Evolutionary conservation across 2,113 vertebrate species (phyloP).

Genomic region (Corythoichthys haematopterus): DNA sequence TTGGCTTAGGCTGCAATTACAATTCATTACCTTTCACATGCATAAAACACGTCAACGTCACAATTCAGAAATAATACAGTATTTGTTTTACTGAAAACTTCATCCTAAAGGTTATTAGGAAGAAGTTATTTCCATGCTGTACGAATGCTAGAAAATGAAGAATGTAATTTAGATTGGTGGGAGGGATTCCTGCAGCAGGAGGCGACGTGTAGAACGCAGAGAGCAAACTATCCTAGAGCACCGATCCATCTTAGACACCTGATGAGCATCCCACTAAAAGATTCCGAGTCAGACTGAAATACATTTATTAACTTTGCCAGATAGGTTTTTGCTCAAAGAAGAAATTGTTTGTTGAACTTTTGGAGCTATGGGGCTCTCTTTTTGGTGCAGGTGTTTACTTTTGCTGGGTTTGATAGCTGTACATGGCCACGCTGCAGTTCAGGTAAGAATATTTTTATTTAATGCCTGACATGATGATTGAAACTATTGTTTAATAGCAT

Average conservation of each 20-base stretch:
- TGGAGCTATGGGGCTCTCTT: constrained; percentile 47
- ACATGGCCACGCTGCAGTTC: constrained; percentile 49
- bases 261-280: constrained; percentile 44
- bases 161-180: constrained; percentile 45
- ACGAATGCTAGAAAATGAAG: not conserved
- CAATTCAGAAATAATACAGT: not conserved
- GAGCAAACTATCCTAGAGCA: constrained; percentile 31
- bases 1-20: not conserved
- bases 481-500: not conserved
- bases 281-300: not conserved
- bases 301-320: not conserved
- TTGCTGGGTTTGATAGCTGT: constrained; percentile 62
- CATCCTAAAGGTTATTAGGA: not conserved
- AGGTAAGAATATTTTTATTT: constrained; percentile 48
- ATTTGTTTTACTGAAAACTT: not conserved
- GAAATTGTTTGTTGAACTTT: constrained; percentile 10
- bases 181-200: constrained; percentile 61
- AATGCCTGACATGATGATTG: too few relatives aligned
- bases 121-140: not conserved
- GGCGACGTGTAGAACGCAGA: constrained; percentile 38
- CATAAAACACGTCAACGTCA: not conserved
- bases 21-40: not conserved
- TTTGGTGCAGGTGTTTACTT: constrained; percentile 57
- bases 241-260: constrained; percentile 40
- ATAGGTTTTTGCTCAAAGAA: not conserved